Percentiles rank a stretch among this genome's conserved stretches.
Conservation (phyloP, 2,113 vertebrate species). For the Rhinopithecus roxellana region DNA sequence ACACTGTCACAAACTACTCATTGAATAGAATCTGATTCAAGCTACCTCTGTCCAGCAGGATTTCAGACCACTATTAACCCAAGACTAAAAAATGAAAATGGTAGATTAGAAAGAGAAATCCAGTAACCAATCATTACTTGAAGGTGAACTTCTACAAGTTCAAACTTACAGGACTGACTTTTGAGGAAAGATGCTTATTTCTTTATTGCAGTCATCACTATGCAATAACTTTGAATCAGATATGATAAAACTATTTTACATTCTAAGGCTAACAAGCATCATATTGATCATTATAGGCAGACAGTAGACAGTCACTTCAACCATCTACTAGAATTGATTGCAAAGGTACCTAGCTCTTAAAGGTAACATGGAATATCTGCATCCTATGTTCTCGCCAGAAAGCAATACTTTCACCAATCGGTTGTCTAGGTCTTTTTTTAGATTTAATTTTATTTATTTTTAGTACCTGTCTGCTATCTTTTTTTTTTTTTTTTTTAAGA, state of each 20-base stretch:
- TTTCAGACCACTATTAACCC: slow-evolving; percentile 21
- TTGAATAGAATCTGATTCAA: neutral
- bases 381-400: neutral
- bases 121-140: neutral
- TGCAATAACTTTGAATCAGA: slow-evolving; percentile 1
- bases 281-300: neutral
- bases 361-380: neutral
- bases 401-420: neutral
- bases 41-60: slow-evolving; percentile 5
- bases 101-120: slow-evolving; percentile 1
- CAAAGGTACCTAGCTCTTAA: neutral
- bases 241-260: neutral
- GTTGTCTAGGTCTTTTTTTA: neutral
- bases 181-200: neutral
- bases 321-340: neutral
- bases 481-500: no score
- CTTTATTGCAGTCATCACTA: neutral
- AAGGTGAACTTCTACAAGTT: slow-evolving; percentile 26
- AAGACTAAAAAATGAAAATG: slow-evolving; percentile 52
- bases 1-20: neutral
- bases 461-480: no score
- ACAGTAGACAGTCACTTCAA: neutral
- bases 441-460: no score
- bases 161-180: neutral
- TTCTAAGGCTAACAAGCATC: neutral